Evolutionary conservation across 1,140 invertebrate species (phyloP).

Genomic region (Cardiocondyla obscurior): DNA sequence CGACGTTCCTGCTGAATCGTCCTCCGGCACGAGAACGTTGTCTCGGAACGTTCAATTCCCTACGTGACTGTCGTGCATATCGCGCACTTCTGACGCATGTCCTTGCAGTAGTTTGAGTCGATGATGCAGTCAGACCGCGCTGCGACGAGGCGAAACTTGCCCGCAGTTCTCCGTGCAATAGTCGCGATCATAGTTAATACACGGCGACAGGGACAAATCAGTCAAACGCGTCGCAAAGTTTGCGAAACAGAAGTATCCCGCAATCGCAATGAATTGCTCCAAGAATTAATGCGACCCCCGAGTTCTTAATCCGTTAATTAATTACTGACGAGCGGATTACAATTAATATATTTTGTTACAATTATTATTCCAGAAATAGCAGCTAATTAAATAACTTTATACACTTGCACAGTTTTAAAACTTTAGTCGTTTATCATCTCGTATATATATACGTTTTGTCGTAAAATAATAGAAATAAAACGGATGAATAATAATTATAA

Average conservation of each 20-base stretch:
- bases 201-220: constrained; percentile 4
- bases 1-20: constrained; percentile 42
- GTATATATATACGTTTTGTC: background rate
- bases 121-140: constrained; percentile 60
- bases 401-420: too few species aligned
- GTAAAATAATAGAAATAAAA: background rate
- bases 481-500: background rate
- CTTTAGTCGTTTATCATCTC: background rate
- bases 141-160: constrained; percentile 53
- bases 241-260: background rate
- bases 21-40: constrained; percentile 20
- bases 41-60: constrained; percentile 48
- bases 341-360: background rate
- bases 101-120: constrained; percentile 61
- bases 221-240: background rate
- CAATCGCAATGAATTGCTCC: background rate
- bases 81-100: constrained; percentile 57
- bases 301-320: background rate
- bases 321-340: background rate
- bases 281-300: background rate
- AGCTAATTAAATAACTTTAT: background rate
- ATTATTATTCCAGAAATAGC: background rate
- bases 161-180: constrained; percentile 21
- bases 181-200: constrained; percentile 48
- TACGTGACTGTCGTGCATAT: constrained; percentile 53